Percentiles rank a stretch among this genome's conserved stretches.
phyloP scores from a whole-genome alignment of 1,140 invertebrate genomes.

The Diabrotica virgifera region DNA sequence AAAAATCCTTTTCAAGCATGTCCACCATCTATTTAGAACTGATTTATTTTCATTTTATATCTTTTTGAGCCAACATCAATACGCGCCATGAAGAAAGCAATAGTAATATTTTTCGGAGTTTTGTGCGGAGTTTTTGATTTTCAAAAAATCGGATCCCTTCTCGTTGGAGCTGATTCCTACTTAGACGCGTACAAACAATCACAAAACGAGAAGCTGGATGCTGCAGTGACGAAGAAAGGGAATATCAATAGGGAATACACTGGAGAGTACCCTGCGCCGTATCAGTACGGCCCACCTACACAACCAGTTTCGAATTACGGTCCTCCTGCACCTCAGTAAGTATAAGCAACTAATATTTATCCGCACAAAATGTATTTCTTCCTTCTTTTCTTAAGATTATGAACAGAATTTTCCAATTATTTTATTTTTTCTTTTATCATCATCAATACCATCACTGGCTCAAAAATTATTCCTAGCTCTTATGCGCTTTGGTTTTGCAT shows the following conservation, averaged over 20 bases:
- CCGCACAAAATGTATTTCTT: background rate
- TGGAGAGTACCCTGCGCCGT: background rate
- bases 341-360: background rate
- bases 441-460: no score
- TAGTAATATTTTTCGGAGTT: background rate
- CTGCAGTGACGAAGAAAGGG: background rate
- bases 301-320: constrained; percentile 4
- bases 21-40: no score
- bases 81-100: background rate
- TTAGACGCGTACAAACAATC: constrained; percentile 8
- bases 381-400: no score
- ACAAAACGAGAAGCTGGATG: background rate
- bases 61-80: background rate
- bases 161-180: constrained; percentile 10
- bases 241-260: constrained; percentile 5
- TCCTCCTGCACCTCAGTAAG: constrained; percentile 8
- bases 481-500: no score
- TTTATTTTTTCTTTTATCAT: no score
- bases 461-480: no score
- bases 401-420: no score
- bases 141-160: no score
- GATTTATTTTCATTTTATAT: no score
- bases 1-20: no score
- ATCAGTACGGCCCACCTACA: constrained; percentile 6
- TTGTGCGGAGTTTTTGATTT: background rate